Conservation (phyloP, 2,797 vertebrate genomes). For the Leptatherina wallacei region DNA sequence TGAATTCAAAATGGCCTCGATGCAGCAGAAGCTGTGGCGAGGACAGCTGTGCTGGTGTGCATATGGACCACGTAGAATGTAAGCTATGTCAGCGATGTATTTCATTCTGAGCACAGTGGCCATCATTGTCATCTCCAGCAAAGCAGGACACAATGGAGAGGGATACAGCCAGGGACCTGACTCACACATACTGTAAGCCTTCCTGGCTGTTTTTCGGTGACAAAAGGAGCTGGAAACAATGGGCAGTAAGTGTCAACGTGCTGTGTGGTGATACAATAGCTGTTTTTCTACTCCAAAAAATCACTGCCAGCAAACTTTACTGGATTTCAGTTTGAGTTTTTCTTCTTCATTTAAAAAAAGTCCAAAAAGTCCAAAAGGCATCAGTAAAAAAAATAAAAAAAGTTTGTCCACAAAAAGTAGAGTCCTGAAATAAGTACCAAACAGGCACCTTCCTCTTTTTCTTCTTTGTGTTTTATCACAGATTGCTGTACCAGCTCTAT, state of each 20-base stretch:
- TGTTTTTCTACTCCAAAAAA: slow-evolving; percentile 38
- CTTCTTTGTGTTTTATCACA: not conserved
- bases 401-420: not conserved
- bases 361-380: not conserved
- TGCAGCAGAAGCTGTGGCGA: slow-evolving; percentile 32
- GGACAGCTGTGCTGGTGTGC: slow-evolving; percentile 58
- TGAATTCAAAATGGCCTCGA: slow-evolving; percentile 65
- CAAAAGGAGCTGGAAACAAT: slow-evolving; percentile 63
- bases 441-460: too few species aligned
- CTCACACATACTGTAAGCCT: slow-evolving; percentile 69
- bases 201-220: slow-evolving; percentile 57
- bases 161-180: slow-evolving; percentile 75
- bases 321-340: slow-evolving; percentile 8
- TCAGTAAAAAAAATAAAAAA: not conserved
- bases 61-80: slow-evolving; percentile 65
- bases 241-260: slow-evolving; percentile 52
- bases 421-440: not conserved
- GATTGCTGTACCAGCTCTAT: not conserved
- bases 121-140: slow-evolving; percentile 67
- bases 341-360: not conserved
- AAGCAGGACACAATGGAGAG: slow-evolving; percentile 75
- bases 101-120: slow-evolving; percentile 68
- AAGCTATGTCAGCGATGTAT: slow-evolving; percentile 65
- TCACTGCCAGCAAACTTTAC: slow-evolving; percentile 3
- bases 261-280: slow-evolving; percentile 54